phyloP scores from a whole-genome alignment of 2,888 invertebrate species.

The Andrena chrysosceles region DNA sequence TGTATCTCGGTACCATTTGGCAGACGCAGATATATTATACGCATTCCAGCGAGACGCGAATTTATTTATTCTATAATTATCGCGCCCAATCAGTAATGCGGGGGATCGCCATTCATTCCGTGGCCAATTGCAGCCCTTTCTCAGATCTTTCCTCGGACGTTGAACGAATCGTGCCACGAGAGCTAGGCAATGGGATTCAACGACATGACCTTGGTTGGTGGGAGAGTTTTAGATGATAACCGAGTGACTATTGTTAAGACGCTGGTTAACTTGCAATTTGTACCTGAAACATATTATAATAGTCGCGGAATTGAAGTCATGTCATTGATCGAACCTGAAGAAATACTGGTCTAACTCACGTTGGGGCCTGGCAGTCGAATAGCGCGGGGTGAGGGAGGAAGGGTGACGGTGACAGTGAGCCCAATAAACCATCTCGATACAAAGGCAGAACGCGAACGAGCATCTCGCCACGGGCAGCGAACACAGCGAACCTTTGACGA shows the following conservation, averaged over 20 bases:
- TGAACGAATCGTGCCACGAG: neutral
- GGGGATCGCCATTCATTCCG: conserved; percentile 61
- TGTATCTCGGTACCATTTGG: conserved; percentile 85
- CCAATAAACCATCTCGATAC: conserved; percentile 1
- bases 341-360: neutral
- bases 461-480: neutral
- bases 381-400: neutral
- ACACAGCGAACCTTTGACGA: conserved; percentile 10
- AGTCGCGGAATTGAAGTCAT: too few species aligned
- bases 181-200: neutral
- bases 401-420: neutral
- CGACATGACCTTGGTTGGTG: neutral
- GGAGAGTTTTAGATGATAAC: neutral
- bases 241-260: neutral
- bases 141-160: conserved; percentile 28
- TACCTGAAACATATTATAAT: too few species aligned
- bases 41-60: conserved; percentile 83
- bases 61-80: conserved; percentile 85
- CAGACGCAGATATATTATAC: conserved; percentile 85
- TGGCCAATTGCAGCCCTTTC: conserved; percentile 58
- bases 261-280: too few species aligned
- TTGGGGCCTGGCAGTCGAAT: neutral
- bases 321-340: neutral
- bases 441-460: neutral
- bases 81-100: conserved; percentile 82